Conservation (phyloP, 2,888 invertebrate genomes). For the Nomada fucata region DNA sequence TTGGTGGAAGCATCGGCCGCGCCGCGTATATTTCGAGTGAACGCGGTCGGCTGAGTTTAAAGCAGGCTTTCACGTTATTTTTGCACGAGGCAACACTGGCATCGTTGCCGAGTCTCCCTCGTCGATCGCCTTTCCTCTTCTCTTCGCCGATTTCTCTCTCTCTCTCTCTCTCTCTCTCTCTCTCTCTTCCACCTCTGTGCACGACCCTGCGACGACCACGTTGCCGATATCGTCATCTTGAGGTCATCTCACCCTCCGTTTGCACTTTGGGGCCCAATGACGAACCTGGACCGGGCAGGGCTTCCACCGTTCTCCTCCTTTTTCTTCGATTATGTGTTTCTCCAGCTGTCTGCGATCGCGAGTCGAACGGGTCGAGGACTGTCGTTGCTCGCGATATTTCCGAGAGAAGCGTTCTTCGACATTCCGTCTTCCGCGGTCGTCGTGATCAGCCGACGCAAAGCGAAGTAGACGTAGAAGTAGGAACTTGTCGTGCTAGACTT, state of each 20-base stretch:
- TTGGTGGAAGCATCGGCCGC: slow-evolving; percentile 31
- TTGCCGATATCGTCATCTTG: slow-evolving; percentile 73
- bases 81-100: slow-evolving; percentile 74
- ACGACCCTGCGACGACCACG: slow-evolving; percentile 67
- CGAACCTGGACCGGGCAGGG: slow-evolving; percentile 51
- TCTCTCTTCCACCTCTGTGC: slow-evolving; percentile 32
- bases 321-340: slow-evolving; percentile 25
- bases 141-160: slow-evolving; percentile 15
- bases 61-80: slow-evolving; percentile 77
- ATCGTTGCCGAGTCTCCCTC: slow-evolving; percentile 75
- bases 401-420: background rate
- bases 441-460: background rate
- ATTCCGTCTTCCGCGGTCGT: background rate
- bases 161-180: slow-evolving; percentile 16
- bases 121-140: slow-evolving; percentile 55
- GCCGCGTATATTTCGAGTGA: slow-evolving; percentile 64
- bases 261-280: slow-evolving; percentile 52
- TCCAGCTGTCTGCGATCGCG: slow-evolving; percentile 26
- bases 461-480: slow-evolving; percentile 12
- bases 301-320: slow-evolving; percentile 24
- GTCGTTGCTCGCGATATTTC: background rate
- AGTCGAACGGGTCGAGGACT: background rate
- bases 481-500: background rate
- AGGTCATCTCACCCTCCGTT: slow-evolving; percentile 67
- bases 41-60: slow-evolving; percentile 69